phyloP scores from a whole-genome alignment of 2,888 invertebrate genomes.

The Mesopsocus fuscifrons region DNA sequence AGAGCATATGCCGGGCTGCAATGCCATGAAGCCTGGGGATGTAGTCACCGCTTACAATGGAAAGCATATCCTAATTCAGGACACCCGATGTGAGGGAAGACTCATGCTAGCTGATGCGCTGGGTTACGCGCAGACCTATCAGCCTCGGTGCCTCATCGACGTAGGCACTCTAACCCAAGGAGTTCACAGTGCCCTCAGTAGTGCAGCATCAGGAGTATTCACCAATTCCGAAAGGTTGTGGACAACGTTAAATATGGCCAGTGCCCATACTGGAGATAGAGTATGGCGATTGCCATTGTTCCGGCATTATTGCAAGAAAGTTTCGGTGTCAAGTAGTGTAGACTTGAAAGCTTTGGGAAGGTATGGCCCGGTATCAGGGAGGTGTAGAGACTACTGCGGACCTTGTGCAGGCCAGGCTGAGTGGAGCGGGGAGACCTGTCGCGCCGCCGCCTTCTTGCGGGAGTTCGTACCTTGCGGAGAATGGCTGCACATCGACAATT shows the following conservation, averaged over 20 bases:
- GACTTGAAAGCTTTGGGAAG: conserved; percentile 36
- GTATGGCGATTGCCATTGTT: conserved; percentile 72
- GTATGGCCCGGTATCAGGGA: conserved; percentile 16
- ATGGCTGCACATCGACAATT: conserved; percentile 69
- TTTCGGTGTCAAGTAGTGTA: conserved; percentile 29
- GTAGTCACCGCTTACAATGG: conserved; percentile 54
- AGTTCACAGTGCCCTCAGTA: conserved; percentile 39
- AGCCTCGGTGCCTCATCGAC: conserved; percentile 52
- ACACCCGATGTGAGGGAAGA: conserved; percentile 65
- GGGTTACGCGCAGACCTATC: conserved; percentile 54
- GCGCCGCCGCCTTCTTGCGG: conserved; percentile 57
- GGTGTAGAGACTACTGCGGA: neutral
- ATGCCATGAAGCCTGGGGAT: conserved; percentile 62
- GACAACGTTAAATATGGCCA: conserved; percentile 44
- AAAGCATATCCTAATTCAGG: conserved; percentile 51
- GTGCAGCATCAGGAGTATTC: conserved; percentile 50
- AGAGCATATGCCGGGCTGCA: conserved; percentile 62
- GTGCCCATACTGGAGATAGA: conserved; percentile 54
- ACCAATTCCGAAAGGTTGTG: conserved; percentile 52
- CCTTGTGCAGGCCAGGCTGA: neutral
- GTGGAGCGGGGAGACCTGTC: conserved; percentile 33
- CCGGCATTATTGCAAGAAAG: conserved; percentile 41
- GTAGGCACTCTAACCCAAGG: conserved; percentile 62
- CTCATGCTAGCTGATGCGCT: conserved; percentile 63
- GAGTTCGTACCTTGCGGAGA: conserved; percentile 48